These are phyloP conservation scores for Oreohelix idahoensis DNA, from an alignment of 1,140 invertebrate genomes.

Conservation along the genomic window DNA sequence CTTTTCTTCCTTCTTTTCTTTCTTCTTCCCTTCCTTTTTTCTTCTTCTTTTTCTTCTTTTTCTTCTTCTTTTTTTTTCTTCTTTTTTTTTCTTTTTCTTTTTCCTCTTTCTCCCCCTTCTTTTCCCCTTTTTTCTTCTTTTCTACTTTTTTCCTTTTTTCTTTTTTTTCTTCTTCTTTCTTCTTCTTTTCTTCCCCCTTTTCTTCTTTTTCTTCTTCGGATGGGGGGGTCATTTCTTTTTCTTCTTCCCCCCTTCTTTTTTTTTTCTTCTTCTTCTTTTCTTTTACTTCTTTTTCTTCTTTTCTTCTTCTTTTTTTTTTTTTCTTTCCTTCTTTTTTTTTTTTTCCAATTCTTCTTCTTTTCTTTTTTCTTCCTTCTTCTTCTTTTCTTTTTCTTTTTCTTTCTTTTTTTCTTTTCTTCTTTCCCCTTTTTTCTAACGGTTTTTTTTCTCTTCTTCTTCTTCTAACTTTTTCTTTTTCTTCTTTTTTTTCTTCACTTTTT, in stretches of 20 bases:
- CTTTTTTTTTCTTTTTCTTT: constrained; percentile 10
- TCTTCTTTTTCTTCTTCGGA: not conserved
- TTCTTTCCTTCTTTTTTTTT: not conserved
- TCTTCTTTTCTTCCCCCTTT: not conserved
- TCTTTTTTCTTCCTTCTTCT: not conserved
- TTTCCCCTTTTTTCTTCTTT: not conserved
- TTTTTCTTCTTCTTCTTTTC: no score
- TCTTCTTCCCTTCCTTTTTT: not conserved
- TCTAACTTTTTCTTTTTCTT: not conserved
- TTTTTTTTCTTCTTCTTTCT: no score
- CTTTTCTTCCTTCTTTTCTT: not conserved
- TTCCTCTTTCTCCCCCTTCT: not conserved
- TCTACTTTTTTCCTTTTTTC: not conserved
- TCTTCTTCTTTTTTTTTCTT: not conserved
- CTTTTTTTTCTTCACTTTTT: not conserved
- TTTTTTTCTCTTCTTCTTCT: not conserved
- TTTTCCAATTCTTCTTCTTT: not conserved
- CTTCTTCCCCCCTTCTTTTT: not conserved
- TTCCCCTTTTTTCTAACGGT: not conserved
- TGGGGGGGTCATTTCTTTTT: not conserved
- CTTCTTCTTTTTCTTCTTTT: not conserved
- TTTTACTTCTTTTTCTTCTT: not conserved
- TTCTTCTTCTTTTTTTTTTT: not conserved
- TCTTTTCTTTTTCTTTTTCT: not conserved
- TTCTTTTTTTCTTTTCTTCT: not conserved